Conservation (phyloP, 2,113 vertebrate genomes). For the Naja naja region DNA sequence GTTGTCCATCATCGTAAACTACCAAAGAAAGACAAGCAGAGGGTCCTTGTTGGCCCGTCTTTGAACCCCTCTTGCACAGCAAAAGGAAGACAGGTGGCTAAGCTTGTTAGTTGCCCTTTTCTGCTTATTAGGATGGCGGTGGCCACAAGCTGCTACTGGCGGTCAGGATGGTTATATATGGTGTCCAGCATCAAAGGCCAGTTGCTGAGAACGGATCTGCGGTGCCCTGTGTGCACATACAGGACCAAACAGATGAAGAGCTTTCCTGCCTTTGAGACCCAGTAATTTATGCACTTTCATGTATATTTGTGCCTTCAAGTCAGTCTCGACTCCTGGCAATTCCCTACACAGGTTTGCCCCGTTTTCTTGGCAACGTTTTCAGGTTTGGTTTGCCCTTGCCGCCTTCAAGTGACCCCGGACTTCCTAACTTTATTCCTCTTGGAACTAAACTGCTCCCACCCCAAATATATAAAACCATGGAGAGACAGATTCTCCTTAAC, state of each 20-base stretch:
- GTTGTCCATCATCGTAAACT: conserved; percentile 67
- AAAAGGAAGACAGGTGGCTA: neutral
- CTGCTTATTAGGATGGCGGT: neutral
- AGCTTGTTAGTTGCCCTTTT: neutral
- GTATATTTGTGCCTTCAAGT: neutral
- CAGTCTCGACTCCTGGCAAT: neutral
- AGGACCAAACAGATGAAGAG: neutral
- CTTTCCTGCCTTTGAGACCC: neutral
- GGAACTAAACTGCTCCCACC: neutral
- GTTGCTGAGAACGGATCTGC: neutral
- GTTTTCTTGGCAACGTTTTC: neutral
- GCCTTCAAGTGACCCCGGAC: neutral
- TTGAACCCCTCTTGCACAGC: neutral
- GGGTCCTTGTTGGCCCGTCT: neutral
- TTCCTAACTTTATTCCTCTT: neutral
- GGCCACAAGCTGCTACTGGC: neutral
- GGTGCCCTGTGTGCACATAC: neutral
- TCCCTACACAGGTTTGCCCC: neutral
- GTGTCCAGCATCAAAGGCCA: neutral
- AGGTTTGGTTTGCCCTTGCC: neutral
- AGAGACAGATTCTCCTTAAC: neutral
- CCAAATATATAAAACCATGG: neutral
- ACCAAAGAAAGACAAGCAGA: neutral
- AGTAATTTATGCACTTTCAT: neutral
- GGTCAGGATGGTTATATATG: neutral